Evolutionary conservation across 2,888 invertebrate genomes (phyloP), one percentile per base, ranked within the genome.

Genomic region (Agelastica alni): DNA sequence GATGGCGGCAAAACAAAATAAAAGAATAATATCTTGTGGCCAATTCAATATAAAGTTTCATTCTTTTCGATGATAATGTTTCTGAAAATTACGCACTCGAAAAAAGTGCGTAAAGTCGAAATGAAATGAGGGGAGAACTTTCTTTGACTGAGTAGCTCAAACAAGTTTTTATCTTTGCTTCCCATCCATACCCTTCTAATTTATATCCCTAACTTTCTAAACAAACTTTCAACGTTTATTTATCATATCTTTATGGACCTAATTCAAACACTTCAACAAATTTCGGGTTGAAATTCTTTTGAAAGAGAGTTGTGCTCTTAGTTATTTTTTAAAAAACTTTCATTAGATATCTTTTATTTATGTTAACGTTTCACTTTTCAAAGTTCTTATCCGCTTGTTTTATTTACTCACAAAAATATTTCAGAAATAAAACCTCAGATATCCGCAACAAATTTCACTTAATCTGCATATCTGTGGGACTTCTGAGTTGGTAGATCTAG

Each of bases 211-310:
- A 55, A 55, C 51, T 55, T 45, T 51, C 42, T 42, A 51, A 49
- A 46, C 55, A 41, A 51, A 55, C 55, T 55, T 51, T 55, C 55
- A 51, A 34, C 55, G 42, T 51, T 55, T 51, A 51, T 55, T 55
- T 51, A 47, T 51, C 51, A 46, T 46, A 55, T 55, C 51, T 55
- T 28, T 12, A 44, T 34, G 42, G 49, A 51, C 46, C 42, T 51
- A 51, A 55, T 55, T 51, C 51, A 46, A 51, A 51, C 36, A 51
- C 55, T 51, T 51, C 51, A 51, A 26, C 51, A 43, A 55, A 36
- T 20, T 36, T 22, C 36, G 26, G 36, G 20, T 20, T 53, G 20
- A 41, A 39, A 18, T 48, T 48, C 17, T 36, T 32, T 12, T 44
- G 7, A 30, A 17, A 3, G 18, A n/a, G 9, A 32, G 10, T 44